Evolutionary conservation across 2,797 vertebrate genomes (phyloP).

Genomic region (Sternotherus odoratus): DNA sequence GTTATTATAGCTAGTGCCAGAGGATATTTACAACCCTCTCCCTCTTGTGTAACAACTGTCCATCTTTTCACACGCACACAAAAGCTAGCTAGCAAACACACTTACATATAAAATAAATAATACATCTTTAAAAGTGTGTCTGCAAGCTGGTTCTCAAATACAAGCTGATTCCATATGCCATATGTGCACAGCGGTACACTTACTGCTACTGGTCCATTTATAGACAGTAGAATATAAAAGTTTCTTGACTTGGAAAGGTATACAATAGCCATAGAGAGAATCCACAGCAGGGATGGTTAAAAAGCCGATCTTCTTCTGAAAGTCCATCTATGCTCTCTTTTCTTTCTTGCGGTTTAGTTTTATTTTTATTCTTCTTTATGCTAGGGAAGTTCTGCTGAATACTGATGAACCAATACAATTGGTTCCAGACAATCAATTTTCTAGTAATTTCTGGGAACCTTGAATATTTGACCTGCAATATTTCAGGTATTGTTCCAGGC

Average conservation of each 20-base stretch:
- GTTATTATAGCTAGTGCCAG: not conserved
- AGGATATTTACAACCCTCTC: not conserved
- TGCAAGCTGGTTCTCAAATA: not conserved
- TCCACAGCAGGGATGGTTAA: slow-evolving; percentile 6
- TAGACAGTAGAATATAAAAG: not conserved
- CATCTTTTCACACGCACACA: not conserved
- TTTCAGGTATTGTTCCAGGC: slow-evolving; percentile 28
- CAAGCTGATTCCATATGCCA: not conserved
- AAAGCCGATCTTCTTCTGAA: slow-evolving; percentile 20
- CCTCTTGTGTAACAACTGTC: not conserved
- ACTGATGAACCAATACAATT: slow-evolving; percentile 47
- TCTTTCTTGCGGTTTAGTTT: slow-evolving; percentile 42
- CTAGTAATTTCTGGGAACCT: not conserved
- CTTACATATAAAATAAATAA: not conserved
- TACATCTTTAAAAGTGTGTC: not conserved
- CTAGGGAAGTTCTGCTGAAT: slow-evolving; percentile 23
- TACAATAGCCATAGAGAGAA: slow-evolving; percentile 27
- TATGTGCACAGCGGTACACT: not conserved
- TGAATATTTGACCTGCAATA: not conserved
- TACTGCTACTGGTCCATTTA: not conserved
- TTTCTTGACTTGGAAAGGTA: slow-evolving; percentile 4
- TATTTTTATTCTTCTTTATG: slow-evolving; percentile 51
- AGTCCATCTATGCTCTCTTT: slow-evolving; percentile 35
- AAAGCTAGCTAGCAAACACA: not conserved
- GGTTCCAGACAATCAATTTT: slow-evolving; percentile 36